Percentiles rank a stretch among this genome's conserved stretches.
phyloP scores from a whole-genome alignment of 2,113 vertebrate species.

The Callipepla squamata region DNA sequence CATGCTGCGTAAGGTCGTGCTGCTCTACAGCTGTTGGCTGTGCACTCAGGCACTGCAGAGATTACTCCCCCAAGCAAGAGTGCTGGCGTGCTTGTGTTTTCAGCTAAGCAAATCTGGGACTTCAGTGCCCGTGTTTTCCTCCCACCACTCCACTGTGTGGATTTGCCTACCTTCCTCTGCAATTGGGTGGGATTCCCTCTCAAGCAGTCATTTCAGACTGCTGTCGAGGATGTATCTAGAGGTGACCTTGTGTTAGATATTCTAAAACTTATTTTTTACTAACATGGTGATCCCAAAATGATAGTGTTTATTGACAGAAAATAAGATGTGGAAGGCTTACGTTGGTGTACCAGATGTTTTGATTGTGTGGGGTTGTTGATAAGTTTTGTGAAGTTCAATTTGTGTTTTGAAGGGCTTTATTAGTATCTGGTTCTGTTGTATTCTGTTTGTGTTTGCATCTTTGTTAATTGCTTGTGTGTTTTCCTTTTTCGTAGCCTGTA shows the following conservation, averaged over 20 bases:
- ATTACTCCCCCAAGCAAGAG: not conserved
- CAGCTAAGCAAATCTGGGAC: not conserved
- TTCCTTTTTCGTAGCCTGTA: slow-evolving; percentile 15
- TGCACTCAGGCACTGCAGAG: accelerated
- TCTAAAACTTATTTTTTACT: not conserved
- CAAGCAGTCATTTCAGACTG: not conserved
- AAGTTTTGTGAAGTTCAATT: not conserved
- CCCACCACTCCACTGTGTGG: not conserved
- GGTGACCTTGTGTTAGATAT: not conserved
- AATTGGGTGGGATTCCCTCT: not conserved
- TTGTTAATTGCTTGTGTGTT: not conserved
- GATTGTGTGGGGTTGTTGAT: not conserved
- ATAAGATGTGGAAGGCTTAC: not conserved
- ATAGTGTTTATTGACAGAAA: not conserved
- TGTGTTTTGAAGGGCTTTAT: not conserved
- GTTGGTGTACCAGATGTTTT: not conserved
- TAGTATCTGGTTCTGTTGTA: not conserved
- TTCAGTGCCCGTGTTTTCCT: not conserved
- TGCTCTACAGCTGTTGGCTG: not conserved
- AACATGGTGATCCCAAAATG: not conserved
- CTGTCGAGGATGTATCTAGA: not conserved
- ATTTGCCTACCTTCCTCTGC: not conserved
- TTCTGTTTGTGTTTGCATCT: not conserved
- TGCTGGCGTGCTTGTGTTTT: not conserved
- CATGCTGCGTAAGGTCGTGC: not conserved